phyloP scores from a whole-genome alignment of 2,797 vertebrate species.

The Holocentrus rufus region DNA sequence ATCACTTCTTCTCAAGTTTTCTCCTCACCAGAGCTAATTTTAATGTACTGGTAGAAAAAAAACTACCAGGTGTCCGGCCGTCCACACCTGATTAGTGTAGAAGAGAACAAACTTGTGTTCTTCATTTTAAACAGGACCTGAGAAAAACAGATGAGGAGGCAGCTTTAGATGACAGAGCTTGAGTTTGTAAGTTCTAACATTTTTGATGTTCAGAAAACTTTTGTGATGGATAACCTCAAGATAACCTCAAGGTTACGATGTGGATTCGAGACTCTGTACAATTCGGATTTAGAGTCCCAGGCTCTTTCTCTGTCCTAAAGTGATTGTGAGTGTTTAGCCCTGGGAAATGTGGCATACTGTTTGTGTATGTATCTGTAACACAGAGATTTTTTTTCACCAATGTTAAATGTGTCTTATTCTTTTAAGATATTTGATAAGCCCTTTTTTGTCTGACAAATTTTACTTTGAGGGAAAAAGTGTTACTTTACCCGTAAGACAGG shows the following conservation, averaged over 20 bases:
- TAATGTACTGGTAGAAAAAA: not conserved
- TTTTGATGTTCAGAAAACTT: not conserved
- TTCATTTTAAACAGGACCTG: not conserved
- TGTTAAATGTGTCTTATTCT: constrained; percentile 51
- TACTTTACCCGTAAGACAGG: constrained; percentile 21
- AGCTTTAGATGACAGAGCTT: constrained; percentile 14
- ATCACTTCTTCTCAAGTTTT: not conserved
- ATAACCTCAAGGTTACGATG: not conserved
- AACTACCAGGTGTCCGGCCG: not conserved
- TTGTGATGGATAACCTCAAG: not conserved
- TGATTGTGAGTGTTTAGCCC: constrained; percentile 46
- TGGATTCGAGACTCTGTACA: constrained; percentile 2
- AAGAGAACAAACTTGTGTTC: not conserved
- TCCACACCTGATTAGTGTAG: not conserved
- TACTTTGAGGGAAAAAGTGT: constrained; percentile 21
- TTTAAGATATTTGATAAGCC: constrained; percentile 50
- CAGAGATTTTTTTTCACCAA: constrained; percentile 34
- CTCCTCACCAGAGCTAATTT: not conserved
- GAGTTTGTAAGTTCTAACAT: not conserved
- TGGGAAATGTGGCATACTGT: constrained; percentile 44
- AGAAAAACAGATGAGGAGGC: not conserved
- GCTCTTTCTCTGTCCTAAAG: constrained; percentile 27
- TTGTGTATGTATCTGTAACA: constrained; percentile 47
- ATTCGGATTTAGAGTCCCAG: constrained; percentile 4
- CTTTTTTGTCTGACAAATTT: constrained; percentile 41